A percentile compares a stretch with the other conserved stretches of the same genome.
These are phyloP conservation scores for Cydia pomonella DNA, from an alignment of 1,140 invertebrate genomes.

Conservation along the genomic window DNA sequence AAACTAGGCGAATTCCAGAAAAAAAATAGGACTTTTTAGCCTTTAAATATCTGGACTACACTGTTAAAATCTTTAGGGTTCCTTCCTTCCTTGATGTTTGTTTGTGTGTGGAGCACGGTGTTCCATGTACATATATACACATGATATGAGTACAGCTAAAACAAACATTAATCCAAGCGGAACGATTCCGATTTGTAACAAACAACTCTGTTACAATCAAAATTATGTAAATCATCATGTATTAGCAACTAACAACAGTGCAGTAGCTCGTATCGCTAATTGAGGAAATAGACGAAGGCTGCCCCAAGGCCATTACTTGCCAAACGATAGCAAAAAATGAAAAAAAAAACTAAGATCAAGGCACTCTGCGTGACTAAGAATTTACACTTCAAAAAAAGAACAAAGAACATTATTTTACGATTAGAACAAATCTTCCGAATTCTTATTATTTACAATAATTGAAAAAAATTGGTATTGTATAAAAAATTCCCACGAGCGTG, in stretches of 20 bases:
- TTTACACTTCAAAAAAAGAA: slow-evolving; percentile 57
- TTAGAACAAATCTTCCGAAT: slow-evolving; percentile 23
- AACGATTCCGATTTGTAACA: not conserved
- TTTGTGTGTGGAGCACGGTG: too few relatives aligned
- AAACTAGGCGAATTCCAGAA: too few relatives aligned
- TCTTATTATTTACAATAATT: slow-evolving; percentile 16
- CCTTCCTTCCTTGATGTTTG: too few relatives aligned
- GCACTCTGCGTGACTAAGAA: slow-evolving; percentile 62
- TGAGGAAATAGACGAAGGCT: slow-evolving; percentile 68
- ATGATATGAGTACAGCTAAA: not conserved
- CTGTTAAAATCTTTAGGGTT: too few relatives aligned
- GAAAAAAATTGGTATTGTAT: slow-evolving; percentile 9
- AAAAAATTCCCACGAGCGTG: not conserved
- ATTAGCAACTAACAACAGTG: slow-evolving; percentile 45
- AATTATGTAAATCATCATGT: slow-evolving; percentile 24
- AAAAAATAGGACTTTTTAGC: too few relatives aligned
- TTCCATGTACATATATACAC: too few relatives aligned
- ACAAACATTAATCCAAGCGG: not conserved
- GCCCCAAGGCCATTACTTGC: slow-evolving; percentile 63
- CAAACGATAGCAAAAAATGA: slow-evolving; percentile 65
- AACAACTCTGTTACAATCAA: slow-evolving; percentile 25
- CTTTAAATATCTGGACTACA: too few relatives aligned
- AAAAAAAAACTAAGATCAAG: slow-evolving; percentile 52
- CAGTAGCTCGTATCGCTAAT: slow-evolving; percentile 54
- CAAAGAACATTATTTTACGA: slow-evolving; percentile 55